phyloP scores from a whole-genome alignment of 2,888 invertebrate species.

The Syrphus vitripennis region DNA sequence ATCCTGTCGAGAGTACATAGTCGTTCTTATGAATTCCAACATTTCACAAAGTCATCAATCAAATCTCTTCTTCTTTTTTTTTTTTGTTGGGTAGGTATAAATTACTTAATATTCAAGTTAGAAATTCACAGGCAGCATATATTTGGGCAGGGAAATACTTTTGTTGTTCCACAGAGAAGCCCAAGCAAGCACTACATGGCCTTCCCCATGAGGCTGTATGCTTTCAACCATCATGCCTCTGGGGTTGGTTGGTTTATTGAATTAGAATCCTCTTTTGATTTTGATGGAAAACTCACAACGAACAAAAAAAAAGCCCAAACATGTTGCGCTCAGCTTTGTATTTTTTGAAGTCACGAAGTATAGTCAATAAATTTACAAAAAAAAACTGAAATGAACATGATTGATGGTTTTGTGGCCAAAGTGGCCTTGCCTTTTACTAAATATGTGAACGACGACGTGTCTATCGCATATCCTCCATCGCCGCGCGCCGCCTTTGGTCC shows the following conservation, averaged over 20 bases:
- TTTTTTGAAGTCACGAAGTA: conserved; percentile 43
- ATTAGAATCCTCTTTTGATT: not conserved
- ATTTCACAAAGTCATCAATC: conserved; percentile 60
- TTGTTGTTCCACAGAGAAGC: not conserved
- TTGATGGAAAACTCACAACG: not conserved
- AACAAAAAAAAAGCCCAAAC: not conserved
- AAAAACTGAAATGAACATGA: conserved; percentile 46
- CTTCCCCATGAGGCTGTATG: too few relatives aligned
- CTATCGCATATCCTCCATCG: conserved; percentile 42
- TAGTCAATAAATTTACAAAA: conserved; percentile 52
- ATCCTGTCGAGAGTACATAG: conserved; percentile 20
- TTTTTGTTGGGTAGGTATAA: conserved; percentile 30
- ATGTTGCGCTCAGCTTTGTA: conserved; percentile 30
- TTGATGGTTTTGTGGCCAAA: conserved; percentile 52
- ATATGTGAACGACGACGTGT: conserved; percentile 26
- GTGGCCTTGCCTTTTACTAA: conserved; percentile 32
- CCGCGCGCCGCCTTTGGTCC: conserved; percentile 40
- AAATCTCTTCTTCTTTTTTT: too few relatives aligned
- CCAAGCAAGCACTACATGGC: too few relatives aligned
- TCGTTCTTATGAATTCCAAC: conserved; percentile 36
- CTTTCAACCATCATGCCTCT: not conserved
- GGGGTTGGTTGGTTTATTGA: not conserved
- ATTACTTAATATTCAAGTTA: conserved; percentile 59
- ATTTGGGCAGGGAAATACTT: not conserved
- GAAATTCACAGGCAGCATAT: conserved; percentile 49